Percentiles rank a stretch among this genome's conserved stretches.
These are phyloP conservation scores for Neosilurus mollespiculum DNA, from an alignment of 2,797 vertebrate genomes.

Conservation along the genomic window DNA sequence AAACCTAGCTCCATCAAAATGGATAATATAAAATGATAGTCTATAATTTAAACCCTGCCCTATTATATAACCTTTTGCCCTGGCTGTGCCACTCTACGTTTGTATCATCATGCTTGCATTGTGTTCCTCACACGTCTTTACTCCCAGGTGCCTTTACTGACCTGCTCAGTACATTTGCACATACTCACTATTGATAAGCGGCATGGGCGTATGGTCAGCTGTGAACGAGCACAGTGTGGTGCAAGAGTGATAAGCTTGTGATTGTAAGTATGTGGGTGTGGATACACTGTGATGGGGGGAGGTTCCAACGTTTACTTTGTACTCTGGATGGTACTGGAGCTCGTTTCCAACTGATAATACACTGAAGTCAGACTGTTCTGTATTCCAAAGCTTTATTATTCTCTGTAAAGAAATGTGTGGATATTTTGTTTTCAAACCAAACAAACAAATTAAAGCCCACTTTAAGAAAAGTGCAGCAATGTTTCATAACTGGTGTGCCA, in stretches of 20 bases:
- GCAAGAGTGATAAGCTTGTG: slow-evolving; percentile 41
- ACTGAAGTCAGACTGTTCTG: background rate
- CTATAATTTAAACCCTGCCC: background rate
- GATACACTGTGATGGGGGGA: slow-evolving; percentile 2
- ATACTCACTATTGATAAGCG: slow-evolving; percentile 37
- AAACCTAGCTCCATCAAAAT: background rate
- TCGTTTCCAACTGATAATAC: slow-evolving; percentile 13
- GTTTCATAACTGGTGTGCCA: background rate
- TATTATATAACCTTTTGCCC: background rate
- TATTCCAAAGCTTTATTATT: background rate
- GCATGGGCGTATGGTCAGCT: slow-evolving; percentile 41
- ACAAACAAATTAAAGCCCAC: too few relatives aligned
- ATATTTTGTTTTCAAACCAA: too few relatives aligned
- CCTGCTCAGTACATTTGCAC: slow-evolving; percentile 14
- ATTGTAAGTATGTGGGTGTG: slow-evolving; percentile 15
- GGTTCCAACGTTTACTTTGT: slow-evolving; percentile 6
- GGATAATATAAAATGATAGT: background rate
- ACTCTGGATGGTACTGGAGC: slow-evolving; percentile 24
- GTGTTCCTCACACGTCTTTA: slow-evolving; percentile 7
- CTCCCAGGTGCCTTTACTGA: slow-evolving; percentile 8
- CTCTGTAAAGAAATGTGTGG: background rate
- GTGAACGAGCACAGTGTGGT: slow-evolving; percentile 19
- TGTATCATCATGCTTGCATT: too few relatives aligned
- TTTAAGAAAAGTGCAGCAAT: too few relatives aligned
- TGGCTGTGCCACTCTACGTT: too few relatives aligned